Conservation (phyloP, 2,888 invertebrate genomes). For the Lochmaea capreae region DNA sequence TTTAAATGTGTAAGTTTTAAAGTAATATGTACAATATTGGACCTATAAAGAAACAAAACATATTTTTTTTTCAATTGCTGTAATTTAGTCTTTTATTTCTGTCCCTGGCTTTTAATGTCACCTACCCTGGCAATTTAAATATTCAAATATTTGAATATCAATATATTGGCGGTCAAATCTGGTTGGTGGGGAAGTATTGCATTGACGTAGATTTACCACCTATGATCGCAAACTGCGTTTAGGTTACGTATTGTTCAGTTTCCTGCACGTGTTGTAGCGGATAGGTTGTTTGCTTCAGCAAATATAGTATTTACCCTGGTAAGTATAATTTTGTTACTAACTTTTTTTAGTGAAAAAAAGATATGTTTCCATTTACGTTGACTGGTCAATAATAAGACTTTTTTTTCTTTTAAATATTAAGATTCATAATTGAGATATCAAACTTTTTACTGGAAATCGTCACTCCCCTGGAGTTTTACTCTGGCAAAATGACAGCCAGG, state of each 20-base stretch:
- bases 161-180: background rate
- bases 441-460: background rate
- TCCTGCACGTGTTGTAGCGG: conserved; percentile 5
- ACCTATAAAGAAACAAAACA: background rate
- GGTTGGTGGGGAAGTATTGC: background rate
- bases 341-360: conserved; percentile 3
- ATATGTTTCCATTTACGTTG: background rate
- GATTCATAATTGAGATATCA: background rate
- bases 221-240: background rate
- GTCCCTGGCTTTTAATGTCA: conserved; percentile 1
- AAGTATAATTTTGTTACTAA: conserved; percentile 8
- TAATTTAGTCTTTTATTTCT: conserved; percentile 7
- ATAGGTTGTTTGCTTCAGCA: no score
- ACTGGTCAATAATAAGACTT: background rate
- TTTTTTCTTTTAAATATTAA: background rate
- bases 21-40: conserved; percentile 1
- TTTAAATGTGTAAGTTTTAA: background rate
- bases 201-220: background rate
- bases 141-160: conserved; percentile 5
- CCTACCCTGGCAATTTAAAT: conserved; percentile 3
- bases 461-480: background rate
- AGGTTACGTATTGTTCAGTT: background rate
- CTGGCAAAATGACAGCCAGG: conserved; percentile 9
- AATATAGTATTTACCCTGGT: background rate
- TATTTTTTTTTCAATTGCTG: background rate